Base-by-base conservation (phyloP, 2,797 vertebrate genomes). In the Paguma larvata region DNA sequence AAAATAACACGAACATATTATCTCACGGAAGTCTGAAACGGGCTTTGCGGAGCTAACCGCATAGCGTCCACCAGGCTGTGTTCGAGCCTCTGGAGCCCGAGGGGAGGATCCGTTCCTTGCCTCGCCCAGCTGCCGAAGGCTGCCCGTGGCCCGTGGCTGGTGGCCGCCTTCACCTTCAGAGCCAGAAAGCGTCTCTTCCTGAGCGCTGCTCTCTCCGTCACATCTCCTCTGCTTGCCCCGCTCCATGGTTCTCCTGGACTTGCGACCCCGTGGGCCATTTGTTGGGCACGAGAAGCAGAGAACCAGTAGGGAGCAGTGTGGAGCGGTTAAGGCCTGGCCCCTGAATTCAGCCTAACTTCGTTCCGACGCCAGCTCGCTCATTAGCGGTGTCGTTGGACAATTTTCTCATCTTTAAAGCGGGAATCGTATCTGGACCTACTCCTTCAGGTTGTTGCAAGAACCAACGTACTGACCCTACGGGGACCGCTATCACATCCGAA, bases 391-490 rank as follows among this genome's bases (percentile, higher is more conserved):
- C 65, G 82, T 32, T 25, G 15, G 23, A 2, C 32, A 67, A 75
- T 84, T 79, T 53, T 59, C 25, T 85, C 46, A 93, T 91, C 59
- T 70, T 94, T 82, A 62, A 93, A 77, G 53, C 62, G 21, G 44
- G n/a, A 83, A 56, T 67, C 88, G 46, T 65, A 72, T 23, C 56
- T 21, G 56, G 21, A 59, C 56, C 56, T 59, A 59, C 21, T 23
- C 23, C 8, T 3, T 59, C 56, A 59, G 8, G 56, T 59, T 59
- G 56, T 59, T 59, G 23, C 56, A 59, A 59, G 56, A 59, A 59
- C 56, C 56, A 4, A 38, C 38, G 38, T 38, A 38, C 38, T 38
- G 38, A 38, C 38, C 38, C 38, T 38, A 38, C 38, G 38, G 38
- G 3, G 3, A 38, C 38, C 38, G 38, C 53, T 56, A 21, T 56